Conservation (phyloP, 53 echinoderm and acorn worm species). For the Pentamera pediparva region DNA sequence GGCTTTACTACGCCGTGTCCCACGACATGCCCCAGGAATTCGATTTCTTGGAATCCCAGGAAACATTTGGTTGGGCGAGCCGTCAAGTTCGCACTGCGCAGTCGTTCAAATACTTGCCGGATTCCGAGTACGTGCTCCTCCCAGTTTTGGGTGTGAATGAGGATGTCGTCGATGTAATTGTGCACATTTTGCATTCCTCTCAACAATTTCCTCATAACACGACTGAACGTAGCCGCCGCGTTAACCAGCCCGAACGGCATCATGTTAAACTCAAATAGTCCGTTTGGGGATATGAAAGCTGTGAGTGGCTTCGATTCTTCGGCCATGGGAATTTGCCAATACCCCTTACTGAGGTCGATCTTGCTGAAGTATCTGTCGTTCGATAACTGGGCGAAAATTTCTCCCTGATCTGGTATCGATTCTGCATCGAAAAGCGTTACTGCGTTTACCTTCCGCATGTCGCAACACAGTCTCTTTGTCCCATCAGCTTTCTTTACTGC, state of each 20-base stretch:
- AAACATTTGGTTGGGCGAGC: no score
- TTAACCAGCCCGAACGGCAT: conserved; percentile 55
- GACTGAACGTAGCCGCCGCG: conserved; percentile 40
- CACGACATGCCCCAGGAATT: no score
- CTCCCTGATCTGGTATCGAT: conserved; percentile 29
- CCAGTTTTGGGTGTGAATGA: no score
- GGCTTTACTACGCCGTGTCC: no score
- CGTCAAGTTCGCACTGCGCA: no score
- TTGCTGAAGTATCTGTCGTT: conserved; percentile 41
- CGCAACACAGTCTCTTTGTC: conserved; percentile 22
- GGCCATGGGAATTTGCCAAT: conserved; percentile 36
- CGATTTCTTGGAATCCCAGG: no score
- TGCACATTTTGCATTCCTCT: no score
- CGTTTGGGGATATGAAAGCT: conserved; percentile 19
- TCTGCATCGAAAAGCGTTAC: conserved; percentile 33
- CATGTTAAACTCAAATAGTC: conserved; percentile 34
- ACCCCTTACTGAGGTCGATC: conserved; percentile 43
- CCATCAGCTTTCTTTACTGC: conserved; percentile 37
- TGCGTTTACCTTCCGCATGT: conserved; percentile 28
- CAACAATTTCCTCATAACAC: no score
- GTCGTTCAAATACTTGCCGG: no score
- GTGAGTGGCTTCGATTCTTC: conserved; percentile 11
- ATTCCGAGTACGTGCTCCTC: no score
- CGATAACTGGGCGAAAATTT: conserved; percentile 34
- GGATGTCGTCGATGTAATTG: no score